Evolutionary conservation across 2,113 vertebrate species (phyloP).

Genomic region (Antennarius striatus): DNA sequence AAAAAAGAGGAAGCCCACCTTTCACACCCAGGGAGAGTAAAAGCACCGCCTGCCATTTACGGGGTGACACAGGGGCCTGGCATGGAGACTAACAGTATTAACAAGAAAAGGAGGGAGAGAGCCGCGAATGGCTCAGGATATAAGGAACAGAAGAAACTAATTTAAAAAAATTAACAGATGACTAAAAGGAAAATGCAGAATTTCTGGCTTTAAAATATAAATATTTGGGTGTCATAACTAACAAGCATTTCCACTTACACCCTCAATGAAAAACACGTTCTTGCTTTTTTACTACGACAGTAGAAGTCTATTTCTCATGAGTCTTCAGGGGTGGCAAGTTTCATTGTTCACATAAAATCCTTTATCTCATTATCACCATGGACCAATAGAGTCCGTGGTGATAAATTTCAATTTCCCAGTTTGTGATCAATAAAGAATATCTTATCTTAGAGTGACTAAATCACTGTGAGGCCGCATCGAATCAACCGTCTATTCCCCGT

Average conservation of each 20-base stretch:
- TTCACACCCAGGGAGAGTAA: constrained; percentile 60
- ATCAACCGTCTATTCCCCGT: neutral
- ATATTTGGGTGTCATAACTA: no score
- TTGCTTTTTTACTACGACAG: neutral
- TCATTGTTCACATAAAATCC: neutral
- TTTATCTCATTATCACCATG: no score
- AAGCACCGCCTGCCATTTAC: constrained; percentile 55
- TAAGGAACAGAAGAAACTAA: neutral
- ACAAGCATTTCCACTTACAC: no score
- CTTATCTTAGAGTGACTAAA: no score
- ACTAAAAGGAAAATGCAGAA: neutral
- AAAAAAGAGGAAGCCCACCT: constrained; percentile 39
- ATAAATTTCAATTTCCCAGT: no score
- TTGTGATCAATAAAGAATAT: no score
- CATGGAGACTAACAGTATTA: constrained; percentile 17
- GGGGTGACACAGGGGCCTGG: constrained; percentile 25
- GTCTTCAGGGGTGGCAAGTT: neutral
- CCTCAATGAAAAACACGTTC: no score
- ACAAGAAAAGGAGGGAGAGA: constrained; percentile 18
- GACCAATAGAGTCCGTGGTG: no score
- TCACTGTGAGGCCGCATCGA: no score
- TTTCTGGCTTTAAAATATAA: no score
- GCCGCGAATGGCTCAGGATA: neutral
- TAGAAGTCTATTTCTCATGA: neutral
- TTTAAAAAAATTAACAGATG: neutral